Evolutionary conservation across 2,113 vertebrate genomes (phyloP).

Genomic region (Corythaeola cristata): DNA sequence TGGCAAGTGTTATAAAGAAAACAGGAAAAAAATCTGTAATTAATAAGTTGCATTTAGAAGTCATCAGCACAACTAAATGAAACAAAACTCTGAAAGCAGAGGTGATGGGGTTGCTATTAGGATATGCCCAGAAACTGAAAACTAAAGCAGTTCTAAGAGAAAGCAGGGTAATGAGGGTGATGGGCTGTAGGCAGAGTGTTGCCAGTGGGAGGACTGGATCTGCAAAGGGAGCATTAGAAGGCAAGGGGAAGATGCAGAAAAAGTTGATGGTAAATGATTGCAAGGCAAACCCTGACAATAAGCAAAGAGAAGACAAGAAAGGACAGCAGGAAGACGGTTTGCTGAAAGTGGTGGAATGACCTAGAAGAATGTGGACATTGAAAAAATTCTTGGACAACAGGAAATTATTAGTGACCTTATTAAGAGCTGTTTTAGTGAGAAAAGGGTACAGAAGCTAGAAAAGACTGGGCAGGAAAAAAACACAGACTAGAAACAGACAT

Average conservation of each 20-base stretch:
- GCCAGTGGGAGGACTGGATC: not conserved
- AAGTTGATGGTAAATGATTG: not conserved
- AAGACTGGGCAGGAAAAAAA: not conserved
- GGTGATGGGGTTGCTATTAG: not conserved
- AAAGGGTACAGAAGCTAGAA: slow-evolving; percentile 23
- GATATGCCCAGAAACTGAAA: not conserved
- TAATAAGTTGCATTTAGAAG: not conserved
- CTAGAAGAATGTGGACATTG: slow-evolving; percentile 32
- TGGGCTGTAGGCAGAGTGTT: not conserved
- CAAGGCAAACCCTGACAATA: not conserved
- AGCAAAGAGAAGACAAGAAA: not conserved
- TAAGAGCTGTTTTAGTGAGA: slow-evolving; percentile 12
- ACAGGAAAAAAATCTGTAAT: not conserved
- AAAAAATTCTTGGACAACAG: not conserved
- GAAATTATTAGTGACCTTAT: slow-evolving; percentile 41
- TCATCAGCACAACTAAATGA: not conserved
- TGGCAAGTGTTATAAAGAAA: not conserved
- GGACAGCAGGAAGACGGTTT: not conserved
- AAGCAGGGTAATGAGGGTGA: not conserved
- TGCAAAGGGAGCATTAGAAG: not conserved
- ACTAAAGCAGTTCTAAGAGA: not conserved
- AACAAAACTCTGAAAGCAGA: not conserved
- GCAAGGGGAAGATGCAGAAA: not conserved
- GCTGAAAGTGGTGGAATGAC: slow-evolving; percentile 21
- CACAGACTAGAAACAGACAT: not conserved